These are phyloP conservation scores for Enteromius fasciolatus DNA, from an alignment of 2,797 vertebrate species.

Conservation along the genomic window DNA sequence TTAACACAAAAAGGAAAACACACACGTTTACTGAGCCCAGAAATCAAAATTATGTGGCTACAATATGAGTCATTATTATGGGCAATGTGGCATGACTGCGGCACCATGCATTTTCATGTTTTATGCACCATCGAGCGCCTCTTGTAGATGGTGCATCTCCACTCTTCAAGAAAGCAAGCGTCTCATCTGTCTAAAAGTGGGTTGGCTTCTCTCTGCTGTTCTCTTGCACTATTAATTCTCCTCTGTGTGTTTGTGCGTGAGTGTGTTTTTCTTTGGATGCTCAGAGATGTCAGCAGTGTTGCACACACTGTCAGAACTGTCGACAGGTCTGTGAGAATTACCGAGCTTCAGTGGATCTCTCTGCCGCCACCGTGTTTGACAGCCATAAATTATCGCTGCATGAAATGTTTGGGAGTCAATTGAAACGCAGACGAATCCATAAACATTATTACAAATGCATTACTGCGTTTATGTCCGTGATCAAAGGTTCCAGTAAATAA, in stretches of 20 bases:
- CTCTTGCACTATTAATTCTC: slow-evolving; percentile 80
- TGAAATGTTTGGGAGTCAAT: slow-evolving; percentile 70
- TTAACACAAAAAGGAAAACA: slow-evolving; percentile 32
- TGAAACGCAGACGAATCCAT: slow-evolving; percentile 72
- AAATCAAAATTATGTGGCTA: slow-evolving; percentile 69
- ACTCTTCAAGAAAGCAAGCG: slow-evolving; percentile 71
- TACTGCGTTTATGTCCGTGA: slow-evolving; percentile 76
- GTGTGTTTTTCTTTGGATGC: slow-evolving; percentile 78
- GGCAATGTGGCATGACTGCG: slow-evolving; percentile 67
- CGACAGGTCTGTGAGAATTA: slow-evolving; percentile 81
- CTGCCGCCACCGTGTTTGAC: slow-evolving; percentile 74
- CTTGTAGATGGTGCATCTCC: slow-evolving; percentile 74
- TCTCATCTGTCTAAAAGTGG: slow-evolving; percentile 66
- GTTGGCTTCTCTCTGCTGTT: slow-evolving; percentile 66
- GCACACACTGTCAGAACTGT: slow-evolving; percentile 81
- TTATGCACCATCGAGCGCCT: slow-evolving; percentile 80
- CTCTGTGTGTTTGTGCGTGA: slow-evolving; percentile 72
- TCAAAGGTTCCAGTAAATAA: slow-evolving; percentile 63
- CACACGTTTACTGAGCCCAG: slow-evolving; percentile 56
- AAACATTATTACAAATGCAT: slow-evolving; percentile 81
- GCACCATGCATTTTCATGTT: slow-evolving; percentile 80
- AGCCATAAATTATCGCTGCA: slow-evolving; percentile 80
- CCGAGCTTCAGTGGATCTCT: slow-evolving; percentile 79
- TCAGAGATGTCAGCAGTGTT: slow-evolving; percentile 74
- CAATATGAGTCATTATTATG: slow-evolving; percentile 74